phyloP scores from a whole-genome alignment of 1,140 invertebrate species.

The Leptonema lineaticorne region DNA sequence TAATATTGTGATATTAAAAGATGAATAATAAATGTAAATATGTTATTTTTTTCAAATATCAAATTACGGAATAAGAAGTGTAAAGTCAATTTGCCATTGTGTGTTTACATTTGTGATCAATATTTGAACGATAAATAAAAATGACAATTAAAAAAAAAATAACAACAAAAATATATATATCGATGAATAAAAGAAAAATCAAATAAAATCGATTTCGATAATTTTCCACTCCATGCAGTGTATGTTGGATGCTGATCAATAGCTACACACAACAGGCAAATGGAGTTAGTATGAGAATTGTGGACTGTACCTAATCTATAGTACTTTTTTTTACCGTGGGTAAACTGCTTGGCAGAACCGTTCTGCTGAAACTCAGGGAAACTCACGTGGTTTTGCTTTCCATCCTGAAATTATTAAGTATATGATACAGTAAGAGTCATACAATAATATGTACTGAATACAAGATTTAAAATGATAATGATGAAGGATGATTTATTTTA shows the following conservation, averaged over 20 bases:
- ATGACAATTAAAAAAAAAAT: background rate
- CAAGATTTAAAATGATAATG: too few species aligned
- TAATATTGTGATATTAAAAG: too few species aligned
- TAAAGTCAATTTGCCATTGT: too few species aligned
- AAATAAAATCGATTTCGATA: background rate
- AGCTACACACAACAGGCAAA: conserved; percentile 41
- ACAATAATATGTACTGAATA: too few species aligned
- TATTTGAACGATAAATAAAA: background rate
- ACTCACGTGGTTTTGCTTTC: conserved; percentile 81
- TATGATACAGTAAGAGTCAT: too few species aligned
- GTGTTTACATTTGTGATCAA: background rate
- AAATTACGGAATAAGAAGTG: too few species aligned
- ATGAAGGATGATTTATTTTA: too few species aligned
- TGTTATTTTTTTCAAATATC: background rate
- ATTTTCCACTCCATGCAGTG: conserved; percentile 28
- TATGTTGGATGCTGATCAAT: conserved; percentile 36
- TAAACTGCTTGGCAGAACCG: conserved; percentile 80
- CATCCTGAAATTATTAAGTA: conserved; percentile 69
- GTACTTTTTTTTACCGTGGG: conserved; percentile 75
- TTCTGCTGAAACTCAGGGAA: conserved; percentile 86
- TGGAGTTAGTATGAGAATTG: conserved; percentile 40
- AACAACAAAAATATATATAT: background rate
- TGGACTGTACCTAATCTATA: conserved; percentile 59
- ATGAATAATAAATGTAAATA: background rate
- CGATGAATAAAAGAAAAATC: background rate